Evolutionary conservation across 2,888 invertebrate genomes (phyloP), one percentile per base, ranked within the genome.

Genomic region (Pediacus dermestoides): DNA sequence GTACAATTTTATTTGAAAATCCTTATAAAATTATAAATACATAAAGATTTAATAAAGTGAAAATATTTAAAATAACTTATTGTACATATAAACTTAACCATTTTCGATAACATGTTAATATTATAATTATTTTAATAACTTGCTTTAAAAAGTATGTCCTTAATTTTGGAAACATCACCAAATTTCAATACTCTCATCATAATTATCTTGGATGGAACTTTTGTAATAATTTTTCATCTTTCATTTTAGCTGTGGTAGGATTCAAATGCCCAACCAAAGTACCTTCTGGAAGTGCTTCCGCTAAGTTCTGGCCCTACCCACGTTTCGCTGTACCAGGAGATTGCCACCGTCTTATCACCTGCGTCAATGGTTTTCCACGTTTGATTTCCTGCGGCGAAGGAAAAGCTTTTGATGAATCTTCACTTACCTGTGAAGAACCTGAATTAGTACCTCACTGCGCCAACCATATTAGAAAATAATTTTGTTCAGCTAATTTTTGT

Each of bases 251-350:
- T 57, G 85, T 93, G 39, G 84, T 92, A 44, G 92, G 92, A 36
- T 93, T 93, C 78, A 88, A 88, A 61, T 93, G 93, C 66, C 93
- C 93, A 16, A 79, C 81, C 2, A 88, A 89, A 65, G 81, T 90
- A 28, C 87, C 88, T 16, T 78, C 86, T 3, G 78, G 85, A 63
- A 82, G 85, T 9, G 78, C 84, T 39, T 82, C 90, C 2, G 89
- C 90, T 34, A 88, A 85, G 66, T 93, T 91, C 76, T 88, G 89
- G 85, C 93, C 93, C 0, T 91, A 81, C 77, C 93, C 93, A 16
- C 80, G 93, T 51, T 93, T 90, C 74, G 78, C 91, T 2, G 87
- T 91, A 7, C 85, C 88, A 27, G 88, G 88, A 9, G 90, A 91
- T 68, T 88, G 89, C 65, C 85, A 85, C 63, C 80, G 85, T 41